Evolutionary conservation across 2,797 vertebrate genomes (phyloP), one percentile per base, ranked within the genome.

Genomic region (Paratrypauchen microcephalus): DNA sequence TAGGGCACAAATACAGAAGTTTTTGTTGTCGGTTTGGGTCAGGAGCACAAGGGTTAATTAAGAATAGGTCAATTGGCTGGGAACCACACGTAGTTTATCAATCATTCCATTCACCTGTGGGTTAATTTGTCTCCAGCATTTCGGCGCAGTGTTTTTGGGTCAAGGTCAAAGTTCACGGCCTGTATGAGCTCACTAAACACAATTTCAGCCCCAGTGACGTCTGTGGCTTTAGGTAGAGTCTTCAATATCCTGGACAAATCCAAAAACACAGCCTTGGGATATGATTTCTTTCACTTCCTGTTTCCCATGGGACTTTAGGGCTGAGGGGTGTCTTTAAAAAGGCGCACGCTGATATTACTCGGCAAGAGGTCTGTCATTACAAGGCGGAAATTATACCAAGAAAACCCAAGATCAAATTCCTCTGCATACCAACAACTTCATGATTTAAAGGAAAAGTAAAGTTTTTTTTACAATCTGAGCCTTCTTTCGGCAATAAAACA

Each of bases 1-100:
- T 16, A 28, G 54, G 54, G 21, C 21, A 5, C 21, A 56, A 11
- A 56, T 11, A 26, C 28, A 9, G 13, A 54, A 41, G 39, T 41
- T 21, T 59, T 19, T 32, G 5, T 36, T 41, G 59, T 23, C 19
- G 23, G 21, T 3, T 36, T 68, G 62, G 72, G 45, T 85, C 82
- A 79, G 64, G 73, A 72, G 83, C 75, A 82, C 78, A 82, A 82
- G 88, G 86, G 84, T 83, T 87, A 89, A 90, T 82, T 81, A 83
- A 84, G 75, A 83, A 63, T 76, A 83, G 86, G 79, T 86, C 79
- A 78, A 39, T 70, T 71, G 59, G 4, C 73, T 39, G 50, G 68
- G 68, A 84, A 83, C 81, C 81, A 74, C 73, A 78, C 50, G 73
- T 73, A 86, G 60, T 75, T 81, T 76, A 82, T 87, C 74, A 77